Percentiles rank a stretch among this genome's conserved stretches.
Evolutionary conservation across 2,113 vertebrate species (phyloP).

Genomic region (human): DNA sequence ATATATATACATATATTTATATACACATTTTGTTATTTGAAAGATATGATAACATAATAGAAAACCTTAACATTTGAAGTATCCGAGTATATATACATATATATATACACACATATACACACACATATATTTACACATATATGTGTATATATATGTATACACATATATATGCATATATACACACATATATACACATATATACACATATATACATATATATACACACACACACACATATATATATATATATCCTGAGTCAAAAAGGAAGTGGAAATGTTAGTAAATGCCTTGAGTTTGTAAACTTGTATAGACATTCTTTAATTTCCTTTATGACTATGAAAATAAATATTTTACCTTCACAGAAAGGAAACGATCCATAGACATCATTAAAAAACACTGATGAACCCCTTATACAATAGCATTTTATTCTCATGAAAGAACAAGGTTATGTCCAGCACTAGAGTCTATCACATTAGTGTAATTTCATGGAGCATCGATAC

Average conservation of each 20-base stretch:
- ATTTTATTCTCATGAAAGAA: conserved; percentile 14
- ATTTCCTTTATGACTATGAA: neutral
- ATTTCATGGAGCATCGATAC: neutral
- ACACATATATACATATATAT: no score
- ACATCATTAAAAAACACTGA: neutral
- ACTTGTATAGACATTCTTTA: neutral
- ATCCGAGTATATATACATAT: neutral
- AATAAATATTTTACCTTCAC: neutral
- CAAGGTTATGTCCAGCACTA: neutral
- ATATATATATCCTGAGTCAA: no score
- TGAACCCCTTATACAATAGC: neutral
- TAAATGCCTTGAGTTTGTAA: neutral
- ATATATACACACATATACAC: no score
- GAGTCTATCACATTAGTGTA: neutral
- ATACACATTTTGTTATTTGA: neutral
- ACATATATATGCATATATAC: no score
- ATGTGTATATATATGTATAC: no score
- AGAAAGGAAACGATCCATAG: neutral
- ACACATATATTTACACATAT: no score
- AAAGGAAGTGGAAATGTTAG: neutral
- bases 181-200: no score
- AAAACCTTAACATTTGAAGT: neutral
- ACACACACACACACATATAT: neutral
- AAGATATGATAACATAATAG: neutral
- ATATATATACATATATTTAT: no score